A percentile compares a stretch with the other conserved stretches of the same genome.
phyloP scores from a whole-genome alignment of 2,888 invertebrate genomes.

The Heliconius erato region DNA sequence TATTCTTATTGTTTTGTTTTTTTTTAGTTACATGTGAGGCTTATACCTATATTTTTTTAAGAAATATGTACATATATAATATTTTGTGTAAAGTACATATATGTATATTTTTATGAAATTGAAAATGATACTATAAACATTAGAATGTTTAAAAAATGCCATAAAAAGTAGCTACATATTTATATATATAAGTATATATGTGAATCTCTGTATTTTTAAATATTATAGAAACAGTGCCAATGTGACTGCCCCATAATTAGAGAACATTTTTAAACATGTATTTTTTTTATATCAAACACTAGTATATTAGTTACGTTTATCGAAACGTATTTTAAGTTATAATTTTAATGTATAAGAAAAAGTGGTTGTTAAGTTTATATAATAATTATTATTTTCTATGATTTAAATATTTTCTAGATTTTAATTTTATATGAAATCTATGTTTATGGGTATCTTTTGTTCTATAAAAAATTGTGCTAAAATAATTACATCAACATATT shows the following conservation, averaged over 20 bases:
- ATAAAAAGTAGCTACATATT: background rate
- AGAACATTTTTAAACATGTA: background rate
- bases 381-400: background rate
- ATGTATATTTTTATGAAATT: conserved; percentile 4
- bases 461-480: background rate
- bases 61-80: background rate
- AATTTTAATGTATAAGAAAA: conserved; percentile 11
- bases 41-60: background rate
- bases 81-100: background rate
- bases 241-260: conserved; percentile 11
- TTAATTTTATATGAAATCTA: conserved; percentile 2
- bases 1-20: conserved; percentile 17
- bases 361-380: conserved; percentile 17
- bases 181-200: background rate
- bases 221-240: conserved; percentile 17
- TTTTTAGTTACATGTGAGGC: conserved; percentile 11
- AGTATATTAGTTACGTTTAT: background rate
- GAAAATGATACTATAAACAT: too few species aligned
- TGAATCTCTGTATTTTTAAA: conserved; percentile 17
- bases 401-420: conserved; percentile 7
- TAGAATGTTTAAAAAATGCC: background rate
- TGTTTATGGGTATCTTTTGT: background rate
- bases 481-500: background rate
- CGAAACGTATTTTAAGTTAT: background rate
- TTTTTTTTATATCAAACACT: background rate